Percentiles rank a stretch among this genome's conserved stretches.
These are phyloP conservation scores for Danio rerio DNA, from an alignment of 2,113 vertebrate species.

Conservation along the genomic window DNA sequence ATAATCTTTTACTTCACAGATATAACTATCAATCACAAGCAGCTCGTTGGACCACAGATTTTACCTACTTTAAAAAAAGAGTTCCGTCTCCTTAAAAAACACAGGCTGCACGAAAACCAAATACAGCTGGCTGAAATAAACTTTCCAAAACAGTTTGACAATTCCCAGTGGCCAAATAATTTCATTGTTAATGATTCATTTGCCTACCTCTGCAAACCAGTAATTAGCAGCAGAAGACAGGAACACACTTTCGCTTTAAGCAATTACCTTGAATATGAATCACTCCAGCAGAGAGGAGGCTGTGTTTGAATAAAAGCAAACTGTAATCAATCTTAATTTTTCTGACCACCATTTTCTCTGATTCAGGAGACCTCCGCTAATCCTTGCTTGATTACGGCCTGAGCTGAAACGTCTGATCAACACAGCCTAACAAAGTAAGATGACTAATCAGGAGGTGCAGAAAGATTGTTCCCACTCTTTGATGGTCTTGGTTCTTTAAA, in stretches of 20 bases:
- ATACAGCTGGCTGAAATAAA: background rate
- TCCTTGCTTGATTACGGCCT: slow-evolving; percentile 14
- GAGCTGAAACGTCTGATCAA: slow-evolving; percentile 27
- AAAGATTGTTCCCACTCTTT: background rate
- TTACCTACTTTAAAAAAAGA: background rate
- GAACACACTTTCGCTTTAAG: slow-evolving; percentile 47
- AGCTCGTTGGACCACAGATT: background rate
- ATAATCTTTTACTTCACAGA: slow-evolving; percentile 10
- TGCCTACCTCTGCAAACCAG: slow-evolving; percentile 40
- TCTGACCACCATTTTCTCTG: slow-evolving; percentile 24
- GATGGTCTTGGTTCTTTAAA: background rate
- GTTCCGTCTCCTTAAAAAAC: background rate
- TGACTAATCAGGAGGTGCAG: slow-evolving; percentile 16
- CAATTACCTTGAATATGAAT: slow-evolving; percentile 51
- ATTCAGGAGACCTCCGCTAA: slow-evolving; percentile 22
- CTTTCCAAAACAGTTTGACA: slow-evolving; percentile 10
- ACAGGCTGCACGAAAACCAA: background rate
- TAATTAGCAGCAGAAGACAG: slow-evolving; percentile 40
- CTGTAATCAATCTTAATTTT: slow-evolving; percentile 53
- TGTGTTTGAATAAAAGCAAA: slow-evolving; percentile 39
- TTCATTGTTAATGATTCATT: slow-evolving; percentile 4
- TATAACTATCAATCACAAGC: slow-evolving; percentile 17
- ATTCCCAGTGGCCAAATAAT: background rate
- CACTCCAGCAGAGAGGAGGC: slow-evolving; percentile 24
- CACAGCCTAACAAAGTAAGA: slow-evolving; percentile 1